A percentile compares a stretch with the other conserved stretches of the same genome.
These are phyloP conservation scores for Acleris laterana DNA, from an alignment of 2,888 invertebrate species.

Conservation along the genomic window DNA sequence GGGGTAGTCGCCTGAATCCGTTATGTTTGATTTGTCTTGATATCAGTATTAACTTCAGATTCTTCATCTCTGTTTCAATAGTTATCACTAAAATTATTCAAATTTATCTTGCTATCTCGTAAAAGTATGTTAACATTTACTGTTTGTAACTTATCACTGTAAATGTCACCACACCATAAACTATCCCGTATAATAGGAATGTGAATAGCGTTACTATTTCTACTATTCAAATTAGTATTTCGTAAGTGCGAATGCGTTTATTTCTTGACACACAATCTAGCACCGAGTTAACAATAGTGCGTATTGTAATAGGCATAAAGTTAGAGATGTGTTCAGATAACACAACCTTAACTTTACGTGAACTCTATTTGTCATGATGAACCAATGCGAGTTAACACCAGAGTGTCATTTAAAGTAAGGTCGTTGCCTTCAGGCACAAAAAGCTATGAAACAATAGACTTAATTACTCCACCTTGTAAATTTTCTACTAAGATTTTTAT, in stretches of 20 bases:
- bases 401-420: slow-evolving; percentile 20
- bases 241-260: slow-evolving; percentile 38
- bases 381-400: slow-evolving; percentile 7
- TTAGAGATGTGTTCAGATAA: background rate
- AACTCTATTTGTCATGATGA: slow-evolving; percentile 11
- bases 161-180: slow-evolving; percentile 36
- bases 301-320: slow-evolving; percentile 11
- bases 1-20: background rate
- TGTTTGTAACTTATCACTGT: slow-evolving; percentile 22
- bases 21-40: background rate
- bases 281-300: slow-evolving; percentile 9
- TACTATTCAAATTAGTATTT: slow-evolving; percentile 37
- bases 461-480: too few relatives aligned
- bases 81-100: background rate
- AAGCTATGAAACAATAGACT: background rate
- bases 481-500: too few relatives aligned
- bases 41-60: slow-evolving; percentile 5
- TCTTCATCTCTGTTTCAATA: background rate
- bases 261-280: slow-evolving; percentile 18
- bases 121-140: slow-evolving; percentile 25
- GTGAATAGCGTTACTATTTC: slow-evolving; percentile 31
- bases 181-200: slow-evolving; percentile 32
- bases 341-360: slow-evolving; percentile 2
- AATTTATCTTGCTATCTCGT: slow-evolving; percentile 16
- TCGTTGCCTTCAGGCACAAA: background rate